Evolutionary conservation across 2,113 vertebrate species (phyloP).

Genomic region (Addax nasomaculatus): DNA sequence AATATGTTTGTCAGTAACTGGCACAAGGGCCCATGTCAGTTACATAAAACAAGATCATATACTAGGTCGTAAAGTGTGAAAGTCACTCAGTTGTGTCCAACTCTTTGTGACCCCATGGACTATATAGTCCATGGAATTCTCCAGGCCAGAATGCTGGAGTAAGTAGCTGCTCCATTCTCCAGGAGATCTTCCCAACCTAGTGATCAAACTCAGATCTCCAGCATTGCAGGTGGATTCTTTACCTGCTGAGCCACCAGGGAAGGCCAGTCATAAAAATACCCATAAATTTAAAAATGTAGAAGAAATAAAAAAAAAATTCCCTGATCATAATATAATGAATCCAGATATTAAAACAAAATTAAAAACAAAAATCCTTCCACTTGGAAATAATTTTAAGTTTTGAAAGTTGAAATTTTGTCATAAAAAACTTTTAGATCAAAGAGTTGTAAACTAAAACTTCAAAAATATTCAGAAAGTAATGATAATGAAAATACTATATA

Average conservation of each 20-base stretch:
- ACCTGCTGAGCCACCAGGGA: background rate
- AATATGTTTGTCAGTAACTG: background rate
- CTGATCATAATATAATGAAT: background rate
- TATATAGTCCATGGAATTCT: background rate
- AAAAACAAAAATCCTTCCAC: background rate
- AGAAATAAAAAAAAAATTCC: background rate
- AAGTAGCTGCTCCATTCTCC: background rate
- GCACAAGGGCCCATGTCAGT: rapidly evolving
- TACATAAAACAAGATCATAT: background rate
- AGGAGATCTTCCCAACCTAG: background rate
- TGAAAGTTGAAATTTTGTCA: background rate
- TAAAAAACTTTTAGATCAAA: background rate
- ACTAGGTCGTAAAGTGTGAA: background rate
- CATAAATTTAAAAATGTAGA: background rate
- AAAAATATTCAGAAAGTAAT: background rate
- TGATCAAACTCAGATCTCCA: background rate
- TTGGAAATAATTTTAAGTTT: background rate
- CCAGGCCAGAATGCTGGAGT: background rate
- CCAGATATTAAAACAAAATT: background rate
- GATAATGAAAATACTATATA: background rate
- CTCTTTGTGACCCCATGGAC: background rate
- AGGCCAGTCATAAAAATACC: background rate
- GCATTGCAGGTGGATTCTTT: background rate
- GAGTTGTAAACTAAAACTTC: background rate
- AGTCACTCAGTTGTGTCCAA: background rate